Evolutionary conservation across 2,797 vertebrate genomes (phyloP).

Genomic region (Hippocampus kuda): DNA sequence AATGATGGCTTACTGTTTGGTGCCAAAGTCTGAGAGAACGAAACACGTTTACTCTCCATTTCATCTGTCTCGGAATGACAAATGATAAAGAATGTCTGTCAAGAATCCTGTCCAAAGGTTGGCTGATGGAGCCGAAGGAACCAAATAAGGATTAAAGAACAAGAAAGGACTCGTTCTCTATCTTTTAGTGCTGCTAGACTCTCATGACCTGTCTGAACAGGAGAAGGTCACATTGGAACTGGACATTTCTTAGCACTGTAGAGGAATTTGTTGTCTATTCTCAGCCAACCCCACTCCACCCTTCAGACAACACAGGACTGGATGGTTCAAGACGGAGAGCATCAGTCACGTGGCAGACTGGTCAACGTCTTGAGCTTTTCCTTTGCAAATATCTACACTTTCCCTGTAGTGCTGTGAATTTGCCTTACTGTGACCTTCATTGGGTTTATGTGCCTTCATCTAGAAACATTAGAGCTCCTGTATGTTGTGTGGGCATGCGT

Average conservation of each 20-base stretch:
- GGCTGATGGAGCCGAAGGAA: constrained; percentile 29
- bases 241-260: constrained; percentile 34
- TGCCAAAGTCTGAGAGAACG: constrained; percentile 33
- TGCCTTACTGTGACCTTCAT: constrained; percentile 74
- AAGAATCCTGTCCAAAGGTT: constrained; percentile 11
- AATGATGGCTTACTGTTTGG: constrained; percentile 30
- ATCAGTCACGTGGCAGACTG: constrained; percentile 24
- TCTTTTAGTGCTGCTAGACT: constrained; percentile 42
- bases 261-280: constrained; percentile 30
- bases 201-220: constrained; percentile 37
- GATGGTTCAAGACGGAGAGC: constrained; percentile 29
- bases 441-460: constrained; percentile 76
- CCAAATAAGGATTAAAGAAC: constrained; percentile 11
- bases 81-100: constrained; percentile 4
- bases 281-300: constrained; percentile 16
- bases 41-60: constrained; percentile 36
- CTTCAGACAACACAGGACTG: constrained; percentile 25
- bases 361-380: constrained; percentile 35
- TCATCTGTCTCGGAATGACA: constrained; percentile 22
- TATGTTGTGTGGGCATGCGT: constrained; percentile 23
- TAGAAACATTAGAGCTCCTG: constrained; percentile 64
- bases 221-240: constrained; percentile 48
- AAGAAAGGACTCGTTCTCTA: constrained; percentile 23
- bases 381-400: constrained; percentile 48
- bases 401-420: constrained; percentile 68